Percentiles rank a stretch among this genome's conserved stretches.
Evolutionary conservation across 1,140 invertebrate genomes (phyloP).

Genomic region (Pemphigus obesinymphae): DNA sequence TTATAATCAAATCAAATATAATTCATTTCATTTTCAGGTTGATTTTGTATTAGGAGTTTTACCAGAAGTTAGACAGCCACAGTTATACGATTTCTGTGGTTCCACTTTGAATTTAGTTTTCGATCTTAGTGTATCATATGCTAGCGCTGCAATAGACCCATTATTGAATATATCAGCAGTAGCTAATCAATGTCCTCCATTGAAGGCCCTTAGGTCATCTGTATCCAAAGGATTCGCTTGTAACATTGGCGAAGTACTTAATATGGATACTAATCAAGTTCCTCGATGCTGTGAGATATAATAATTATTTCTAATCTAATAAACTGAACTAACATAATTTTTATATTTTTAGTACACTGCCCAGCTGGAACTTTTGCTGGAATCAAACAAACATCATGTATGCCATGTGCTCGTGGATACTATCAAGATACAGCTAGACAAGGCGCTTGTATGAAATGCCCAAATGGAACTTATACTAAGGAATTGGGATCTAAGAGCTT

Average conservation of each 20-base stretch:
- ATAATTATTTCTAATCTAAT: constrained; percentile 15
- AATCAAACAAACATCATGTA: constrained; percentile 79
- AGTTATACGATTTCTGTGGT: constrained; percentile 90
- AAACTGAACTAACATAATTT: neutral
- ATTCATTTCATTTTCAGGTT: constrained; percentile 16
- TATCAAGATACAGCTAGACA: constrained; percentile 90
- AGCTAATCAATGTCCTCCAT: constrained; percentile 84
- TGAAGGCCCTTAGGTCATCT: constrained; percentile 77
- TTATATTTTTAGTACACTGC: constrained; percentile 72
- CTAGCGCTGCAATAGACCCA: constrained; percentile 84
- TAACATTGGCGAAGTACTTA: constrained; percentile 76
- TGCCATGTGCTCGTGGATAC: constrained; percentile 80
- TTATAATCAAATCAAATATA: no score
- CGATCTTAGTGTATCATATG: constrained; percentile 86
- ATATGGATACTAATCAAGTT: constrained; percentile 84
- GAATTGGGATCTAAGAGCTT: constrained; percentile 76
- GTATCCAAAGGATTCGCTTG: constrained; percentile 87
- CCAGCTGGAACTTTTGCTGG: constrained; percentile 90
- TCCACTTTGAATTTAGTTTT: constrained; percentile 89
- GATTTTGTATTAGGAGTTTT: constrained; percentile 54
- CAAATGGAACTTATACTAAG: constrained; percentile 84
- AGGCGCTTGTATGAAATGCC: constrained; percentile 81
- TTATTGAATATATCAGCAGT: constrained; percentile 82
- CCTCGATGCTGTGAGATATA: constrained; percentile 79
- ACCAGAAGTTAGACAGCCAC: constrained; percentile 78